A percentile compares a stretch with the other conserved stretches of the same genome.
Conservation (phyloP, 2,888 invertebrate species). For the Troglohyphantes excavatus region DNA sequence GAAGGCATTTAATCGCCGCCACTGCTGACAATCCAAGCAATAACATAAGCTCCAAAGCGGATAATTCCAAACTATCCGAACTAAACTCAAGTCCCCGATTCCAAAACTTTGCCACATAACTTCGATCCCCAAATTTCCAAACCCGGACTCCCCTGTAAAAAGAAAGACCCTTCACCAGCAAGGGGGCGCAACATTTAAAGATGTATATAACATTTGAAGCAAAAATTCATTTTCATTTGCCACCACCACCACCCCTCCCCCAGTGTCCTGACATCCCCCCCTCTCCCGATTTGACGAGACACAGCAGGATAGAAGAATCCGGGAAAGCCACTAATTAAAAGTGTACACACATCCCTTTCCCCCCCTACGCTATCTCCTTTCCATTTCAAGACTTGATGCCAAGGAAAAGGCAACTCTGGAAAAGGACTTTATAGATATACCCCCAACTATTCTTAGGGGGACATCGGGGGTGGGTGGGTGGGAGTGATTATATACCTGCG, state of each 20-base stretch:
- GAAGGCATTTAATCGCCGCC: no score
- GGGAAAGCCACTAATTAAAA: conserved; percentile 78
- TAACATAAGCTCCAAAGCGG: neutral
- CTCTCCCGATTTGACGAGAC: conserved; percentile 60
- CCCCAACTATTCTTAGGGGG: neutral
- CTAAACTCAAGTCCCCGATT: no score
- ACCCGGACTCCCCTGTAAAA: neutral
- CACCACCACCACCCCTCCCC: no score
- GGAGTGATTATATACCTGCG: conserved; percentile 65
- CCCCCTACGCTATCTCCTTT: neutral
- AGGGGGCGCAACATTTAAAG: neutral
- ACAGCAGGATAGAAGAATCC: conserved; percentile 68
- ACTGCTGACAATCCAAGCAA: neutral
- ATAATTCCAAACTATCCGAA: neutral
- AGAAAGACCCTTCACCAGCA: neutral
- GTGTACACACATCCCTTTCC: conserved; percentile 76
- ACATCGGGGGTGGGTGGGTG: neutral
- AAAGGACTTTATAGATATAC: conserved; percentile 36
- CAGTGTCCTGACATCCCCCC: conserved; percentile 16
- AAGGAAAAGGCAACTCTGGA: neutral
- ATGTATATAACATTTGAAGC: neutral
- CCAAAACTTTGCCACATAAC: neutral
- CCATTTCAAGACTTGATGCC: conserved; percentile 5
- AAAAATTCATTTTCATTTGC: conserved; percentile 32
- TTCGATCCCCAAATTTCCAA: neutral